Conservation (phyloP, 2,888 invertebrate species). For the Aleiodes leptofemur region DNA sequence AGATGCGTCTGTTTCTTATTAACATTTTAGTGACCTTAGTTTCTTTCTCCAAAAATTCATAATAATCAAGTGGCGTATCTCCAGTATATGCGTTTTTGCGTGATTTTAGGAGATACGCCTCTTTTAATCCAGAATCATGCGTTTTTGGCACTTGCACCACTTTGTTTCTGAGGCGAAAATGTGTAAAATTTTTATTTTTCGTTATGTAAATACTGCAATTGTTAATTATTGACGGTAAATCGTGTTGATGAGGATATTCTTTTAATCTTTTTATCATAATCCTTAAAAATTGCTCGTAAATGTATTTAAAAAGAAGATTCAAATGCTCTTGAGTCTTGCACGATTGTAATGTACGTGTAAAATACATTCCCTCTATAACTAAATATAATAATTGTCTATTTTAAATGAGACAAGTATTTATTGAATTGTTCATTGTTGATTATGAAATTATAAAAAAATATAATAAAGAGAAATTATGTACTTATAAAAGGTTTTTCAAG, state of each 20-base stretch:
- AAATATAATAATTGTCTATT: slow-evolving; percentile 12
- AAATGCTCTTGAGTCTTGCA: slow-evolving; percentile 21
- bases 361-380: slow-evolving; percentile 8
- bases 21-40: too few species aligned
- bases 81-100: too few species aligned
- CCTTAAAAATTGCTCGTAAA: too few species aligned
- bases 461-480: slow-evolving; percentile 30
- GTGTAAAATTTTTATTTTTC: slow-evolving; percentile 18
- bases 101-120: too few species aligned
- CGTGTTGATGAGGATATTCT: background rate
- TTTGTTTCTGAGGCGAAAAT: too few species aligned
- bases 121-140: too few species aligned
- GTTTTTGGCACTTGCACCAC: too few species aligned
- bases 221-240: slow-evolving; percentile 20
- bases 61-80: too few species aligned
- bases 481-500: background rate
- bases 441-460: slow-evolving; percentile 51
- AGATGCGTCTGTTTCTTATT: too few species aligned
- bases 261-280: too few species aligned
- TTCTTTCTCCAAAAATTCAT: too few species aligned
- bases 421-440: slow-evolving; percentile 59
- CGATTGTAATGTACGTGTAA: slow-evolving; percentile 22
- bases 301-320: background rate
- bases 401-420: slow-evolving; percentile 47
- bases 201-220: slow-evolving; percentile 46